Conservation (phyloP, 2,888 invertebrate genomes). For the Didymodactylos carnosus region DNA sequence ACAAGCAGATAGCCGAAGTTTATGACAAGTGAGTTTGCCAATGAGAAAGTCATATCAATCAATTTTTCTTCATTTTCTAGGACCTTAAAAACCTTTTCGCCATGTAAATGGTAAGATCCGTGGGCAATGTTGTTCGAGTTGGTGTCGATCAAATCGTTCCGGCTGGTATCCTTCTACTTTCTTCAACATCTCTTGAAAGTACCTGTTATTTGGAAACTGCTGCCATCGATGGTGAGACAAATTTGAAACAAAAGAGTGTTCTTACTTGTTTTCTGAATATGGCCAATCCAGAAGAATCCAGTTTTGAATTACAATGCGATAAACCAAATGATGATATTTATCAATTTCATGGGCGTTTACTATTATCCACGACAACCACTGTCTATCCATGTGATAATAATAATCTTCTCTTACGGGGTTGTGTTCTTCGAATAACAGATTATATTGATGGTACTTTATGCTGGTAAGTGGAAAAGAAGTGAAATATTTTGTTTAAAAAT, state of each 20-base stretch:
- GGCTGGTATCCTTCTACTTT: slow-evolving; percentile 71
- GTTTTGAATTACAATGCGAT: slow-evolving; percentile 59
- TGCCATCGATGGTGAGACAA: slow-evolving; percentile 77
- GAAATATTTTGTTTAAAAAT: slow-evolving; percentile 37
- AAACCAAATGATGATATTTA: slow-evolving; percentile 85
- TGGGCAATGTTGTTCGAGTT: slow-evolving; percentile 79
- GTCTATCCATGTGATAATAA: slow-evolving; percentile 42
- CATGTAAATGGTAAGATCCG: slow-evolving; percentile 26
- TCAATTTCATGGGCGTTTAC: slow-evolving; percentile 59
- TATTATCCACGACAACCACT: not conserved
- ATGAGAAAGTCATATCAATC: not conserved
- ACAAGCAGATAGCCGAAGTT: slow-evolving; percentile 66
- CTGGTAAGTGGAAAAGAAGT: slow-evolving; percentile 35
- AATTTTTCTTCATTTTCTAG: not conserved
- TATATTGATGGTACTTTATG: slow-evolving; percentile 90
- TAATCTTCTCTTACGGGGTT: slow-evolving; percentile 74
- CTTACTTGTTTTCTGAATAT: slow-evolving; percentile 16
- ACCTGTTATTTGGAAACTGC: slow-evolving; percentile 82
- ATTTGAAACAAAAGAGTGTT: slow-evolving; percentile 25
- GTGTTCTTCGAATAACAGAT: slow-evolving; percentile 82
- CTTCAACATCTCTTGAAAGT: slow-evolving; percentile 67
- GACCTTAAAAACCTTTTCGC: slow-evolving; percentile 18
- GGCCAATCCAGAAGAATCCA: slow-evolving; percentile 44
- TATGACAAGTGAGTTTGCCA: slow-evolving; percentile 56
- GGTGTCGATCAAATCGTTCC: slow-evolving; percentile 90